Conservation (phyloP, 2,797 vertebrate species). For the Pantherophis alleghaniensis region DNA sequence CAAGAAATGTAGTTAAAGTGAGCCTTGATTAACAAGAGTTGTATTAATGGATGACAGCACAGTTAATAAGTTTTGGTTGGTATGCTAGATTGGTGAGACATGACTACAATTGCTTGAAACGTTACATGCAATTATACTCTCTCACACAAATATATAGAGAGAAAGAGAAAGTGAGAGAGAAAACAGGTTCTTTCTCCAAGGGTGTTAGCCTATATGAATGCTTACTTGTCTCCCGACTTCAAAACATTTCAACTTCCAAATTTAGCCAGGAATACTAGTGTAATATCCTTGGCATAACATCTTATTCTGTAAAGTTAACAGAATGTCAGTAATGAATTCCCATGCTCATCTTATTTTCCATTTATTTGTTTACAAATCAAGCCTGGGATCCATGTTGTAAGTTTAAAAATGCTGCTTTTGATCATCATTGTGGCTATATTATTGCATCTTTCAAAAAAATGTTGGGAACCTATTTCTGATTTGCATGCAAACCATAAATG, state of each 20-base stretch:
- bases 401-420: slow-evolving; percentile 24
- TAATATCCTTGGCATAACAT: neutral
- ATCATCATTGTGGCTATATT: slow-evolving; percentile 16
- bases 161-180: neutral
- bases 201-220: slow-evolving; percentile 19
- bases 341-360: neutral
- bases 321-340: neutral
- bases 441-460: slow-evolving; percentile 19
- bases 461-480: slow-evolving; percentile 55
- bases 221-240: neutral
- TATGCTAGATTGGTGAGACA: slow-evolving; percentile 61
- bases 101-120: slow-evolving; percentile 56
- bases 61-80: slow-evolving; percentile 86
- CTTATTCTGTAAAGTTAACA: neutral
- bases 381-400: neutral
- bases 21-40: slow-evolving; percentile 76
- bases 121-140: slow-evolving; percentile 56
- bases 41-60: slow-evolving; percentile 84
- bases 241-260: slow-evolving; percentile 1
- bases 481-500: slow-evolving; percentile 54
- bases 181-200: slow-evolving; percentile 34
- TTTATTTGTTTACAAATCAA: neutral
- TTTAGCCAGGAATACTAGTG: neutral
- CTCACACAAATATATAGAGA: neutral
- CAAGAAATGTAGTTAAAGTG: slow-evolving; percentile 72